phyloP scores from a whole-genome alignment of 1,140 invertebrate genomes.

The Drosophila melanica region DNA sequence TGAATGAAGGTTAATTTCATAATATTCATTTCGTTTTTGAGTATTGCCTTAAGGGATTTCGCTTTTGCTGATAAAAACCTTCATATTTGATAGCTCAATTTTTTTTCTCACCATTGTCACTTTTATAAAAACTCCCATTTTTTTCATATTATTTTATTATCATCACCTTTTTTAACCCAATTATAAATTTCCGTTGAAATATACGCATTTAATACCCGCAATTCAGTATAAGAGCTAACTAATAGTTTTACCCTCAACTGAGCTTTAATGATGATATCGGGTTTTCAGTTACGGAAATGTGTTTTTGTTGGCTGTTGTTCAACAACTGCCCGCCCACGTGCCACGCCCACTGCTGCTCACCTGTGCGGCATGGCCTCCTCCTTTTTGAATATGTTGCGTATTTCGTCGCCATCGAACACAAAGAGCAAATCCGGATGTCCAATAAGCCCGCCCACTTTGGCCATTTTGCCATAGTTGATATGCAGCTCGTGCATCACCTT shows the following conservation, averaged over 20 bases:
- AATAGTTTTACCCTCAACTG: neutral
- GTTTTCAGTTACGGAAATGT: neutral
- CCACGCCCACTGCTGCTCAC: slow-evolving; percentile 49
- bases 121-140: no score
- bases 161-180: no score
- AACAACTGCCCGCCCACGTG: neutral
- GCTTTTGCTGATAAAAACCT: no score
- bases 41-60: no score
- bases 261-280: neutral
- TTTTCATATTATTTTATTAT: no score
- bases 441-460: slow-evolving; percentile 89
- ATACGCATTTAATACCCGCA: no score
- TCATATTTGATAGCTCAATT: no score
- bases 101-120: no score
- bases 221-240: neutral
- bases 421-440: slow-evolving; percentile 92
- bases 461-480: slow-evolving; percentile 88
- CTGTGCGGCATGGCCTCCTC: slow-evolving; percentile 90
- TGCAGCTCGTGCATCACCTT: slow-evolving; percentile 89
- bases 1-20: no score
- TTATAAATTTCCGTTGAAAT: no score
- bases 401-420: slow-evolving; percentile 90
- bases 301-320: neutral
- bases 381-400: slow-evolving; percentile 89
- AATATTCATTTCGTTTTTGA: no score